Percentiles rank a stretch among this genome's conserved stretches.
phyloP scores from a whole-genome alignment of 2,888 invertebrate genomes.

The Drosophila kambysellisi region DNA sequence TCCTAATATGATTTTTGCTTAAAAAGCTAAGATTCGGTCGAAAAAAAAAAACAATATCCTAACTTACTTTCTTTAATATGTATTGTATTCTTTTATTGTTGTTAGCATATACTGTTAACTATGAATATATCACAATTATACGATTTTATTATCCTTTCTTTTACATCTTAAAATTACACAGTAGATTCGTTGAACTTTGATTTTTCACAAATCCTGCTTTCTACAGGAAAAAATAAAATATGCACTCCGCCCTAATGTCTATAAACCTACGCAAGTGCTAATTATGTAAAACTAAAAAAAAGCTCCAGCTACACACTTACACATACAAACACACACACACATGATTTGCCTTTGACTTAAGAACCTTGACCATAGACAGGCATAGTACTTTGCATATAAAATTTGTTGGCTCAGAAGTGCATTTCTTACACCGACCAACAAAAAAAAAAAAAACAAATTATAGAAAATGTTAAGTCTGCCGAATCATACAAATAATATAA shows the following conservation, averaged over 20 bases:
- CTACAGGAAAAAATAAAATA: neutral
- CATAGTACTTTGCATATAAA: neutral
- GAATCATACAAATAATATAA: neutral
- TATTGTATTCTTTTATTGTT: neutral
- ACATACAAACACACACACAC: neutral
- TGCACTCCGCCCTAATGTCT: neutral
- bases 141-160: neutral
- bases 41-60: neutral
- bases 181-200: neutral
- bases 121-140: neutral
- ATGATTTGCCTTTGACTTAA: neutral
- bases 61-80: neutral
- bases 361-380: slow-evolving; percentile 14
- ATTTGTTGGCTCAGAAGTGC: slow-evolving; percentile 10
- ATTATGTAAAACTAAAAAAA: slow-evolving; percentile 31
- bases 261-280: slow-evolving; percentile 8
- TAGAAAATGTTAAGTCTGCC: neutral
- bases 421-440: slow-evolving; percentile 16
- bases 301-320: neutral
- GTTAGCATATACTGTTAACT: neutral
- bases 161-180: neutral
- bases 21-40: neutral
- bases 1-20: neutral
- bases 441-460: neutral
- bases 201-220: neutral